Evolutionary conservation across 2,797 vertebrate genomes (phyloP).

Genomic region (Thunnus albacares): DNA sequence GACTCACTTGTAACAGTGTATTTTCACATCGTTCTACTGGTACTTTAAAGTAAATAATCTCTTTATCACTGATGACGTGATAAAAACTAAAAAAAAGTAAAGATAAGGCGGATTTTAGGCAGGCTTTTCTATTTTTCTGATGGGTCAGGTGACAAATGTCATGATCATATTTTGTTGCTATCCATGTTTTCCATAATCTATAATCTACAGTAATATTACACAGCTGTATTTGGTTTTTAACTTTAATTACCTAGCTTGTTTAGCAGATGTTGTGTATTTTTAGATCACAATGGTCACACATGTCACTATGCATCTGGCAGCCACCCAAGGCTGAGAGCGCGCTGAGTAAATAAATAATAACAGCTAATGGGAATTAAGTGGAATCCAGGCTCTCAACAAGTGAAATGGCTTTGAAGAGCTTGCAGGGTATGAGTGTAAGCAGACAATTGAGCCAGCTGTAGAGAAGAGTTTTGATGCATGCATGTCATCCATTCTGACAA

Average conservation of each 20-base stretch:
- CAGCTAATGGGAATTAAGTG: constrained; percentile 39
- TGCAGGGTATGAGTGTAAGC: constrained; percentile 8
- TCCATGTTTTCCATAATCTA: constrained; percentile 26
- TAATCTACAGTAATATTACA: constrained; percentile 37
- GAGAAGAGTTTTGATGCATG: constrained; percentile 42
- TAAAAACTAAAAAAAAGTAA: not conserved
- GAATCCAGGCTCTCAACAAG: constrained; percentile 14
- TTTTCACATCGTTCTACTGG: no score
- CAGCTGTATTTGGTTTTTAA: constrained; percentile 38
- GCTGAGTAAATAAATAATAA: constrained; percentile 40
- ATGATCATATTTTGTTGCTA: constrained; percentile 10
- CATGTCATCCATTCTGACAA: constrained; percentile 57
- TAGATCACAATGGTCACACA: constrained; percentile 31
- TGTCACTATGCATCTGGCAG: constrained; percentile 45
- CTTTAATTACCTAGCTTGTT: constrained; percentile 53
- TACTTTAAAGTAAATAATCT: no score
- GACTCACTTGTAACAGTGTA: no score
- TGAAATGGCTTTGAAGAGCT: constrained; percentile 30
- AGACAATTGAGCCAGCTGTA: constrained; percentile 19
- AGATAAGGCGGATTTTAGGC: not conserved
- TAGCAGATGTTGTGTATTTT: constrained; percentile 54
- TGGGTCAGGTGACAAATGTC: not conserved
- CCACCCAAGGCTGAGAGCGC: constrained; percentile 7
- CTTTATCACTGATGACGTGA: not conserved
- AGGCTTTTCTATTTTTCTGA: not conserved